Percentiles rank a stretch among this genome's conserved stretches.
Conservation (phyloP, 2,888 invertebrate genomes). For the Agrotis exclamationis region DNA sequence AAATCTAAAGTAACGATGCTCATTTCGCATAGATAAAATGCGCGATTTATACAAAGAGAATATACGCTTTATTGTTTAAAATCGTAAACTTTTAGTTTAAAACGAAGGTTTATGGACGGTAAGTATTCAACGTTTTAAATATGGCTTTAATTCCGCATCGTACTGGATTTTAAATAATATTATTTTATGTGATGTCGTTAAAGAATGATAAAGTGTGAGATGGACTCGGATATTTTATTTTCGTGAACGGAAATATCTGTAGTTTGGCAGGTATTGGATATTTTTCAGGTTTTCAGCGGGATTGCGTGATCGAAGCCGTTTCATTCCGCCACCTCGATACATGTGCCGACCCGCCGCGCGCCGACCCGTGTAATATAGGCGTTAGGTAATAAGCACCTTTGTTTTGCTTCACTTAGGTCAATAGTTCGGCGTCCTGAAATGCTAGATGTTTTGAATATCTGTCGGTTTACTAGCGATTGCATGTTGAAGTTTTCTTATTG, state of each 20-base stretch:
- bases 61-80: constrained; percentile 59
- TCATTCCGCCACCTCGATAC: constrained; percentile 75
- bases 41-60: constrained; percentile 56
- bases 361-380: constrained; percentile 65
- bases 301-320: constrained; percentile 85
- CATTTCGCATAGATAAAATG: constrained; percentile 61
- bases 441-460: constrained; percentile 50
- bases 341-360: constrained; percentile 64
- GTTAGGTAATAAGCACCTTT: constrained; percentile 74
- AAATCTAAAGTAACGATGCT: constrained; percentile 61
- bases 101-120: constrained; percentile 48
- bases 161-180: constrained; percentile 50
- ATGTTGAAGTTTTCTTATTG: constrained; percentile 26
- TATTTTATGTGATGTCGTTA: constrained; percentile 50
- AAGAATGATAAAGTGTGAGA: constrained; percentile 38
- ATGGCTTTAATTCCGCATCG: constrained; percentile 44
- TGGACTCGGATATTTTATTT: constrained; percentile 41
- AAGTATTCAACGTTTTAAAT: constrained; percentile 49
- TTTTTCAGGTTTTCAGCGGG: constrained; percentile 69
- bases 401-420: constrained; percentile 69
- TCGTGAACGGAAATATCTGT: constrained; percentile 38
- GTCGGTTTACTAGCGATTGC: constrained; percentile 14
- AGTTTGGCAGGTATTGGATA: constrained; percentile 49
- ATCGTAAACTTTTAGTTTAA: constrained; percentile 59
- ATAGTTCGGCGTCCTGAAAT: constrained; percentile 66